Percentiles rank a stretch among this genome's conserved stretches.
phyloP scores from a whole-genome alignment of 2,113 vertebrate genomes.

The Sinocyclocheilus grahami region DNA sequence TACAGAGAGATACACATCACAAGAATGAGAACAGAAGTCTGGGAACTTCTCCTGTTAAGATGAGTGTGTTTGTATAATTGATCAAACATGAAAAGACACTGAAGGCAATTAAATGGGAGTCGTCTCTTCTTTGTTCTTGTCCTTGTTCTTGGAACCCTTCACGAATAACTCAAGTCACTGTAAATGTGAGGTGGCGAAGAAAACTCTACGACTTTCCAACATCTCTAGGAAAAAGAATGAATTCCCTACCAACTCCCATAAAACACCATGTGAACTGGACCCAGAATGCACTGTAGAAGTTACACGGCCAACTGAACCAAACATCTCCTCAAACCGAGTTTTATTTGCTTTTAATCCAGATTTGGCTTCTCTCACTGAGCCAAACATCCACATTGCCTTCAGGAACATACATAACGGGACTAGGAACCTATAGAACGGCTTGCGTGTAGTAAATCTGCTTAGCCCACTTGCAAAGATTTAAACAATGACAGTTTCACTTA shows the following conservation, averaged over 20 bases:
- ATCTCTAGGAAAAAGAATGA: conserved; percentile 21
- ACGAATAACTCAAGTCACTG: not conserved
- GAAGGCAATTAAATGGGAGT: not conserved
- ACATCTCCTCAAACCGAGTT: not conserved
- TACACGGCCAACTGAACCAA: not conserved
- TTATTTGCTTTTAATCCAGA: conserved; percentile 7
- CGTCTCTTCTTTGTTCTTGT: not conserved
- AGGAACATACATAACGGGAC: conserved; percentile 60
- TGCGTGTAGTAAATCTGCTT: not conserved
- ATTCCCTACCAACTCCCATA: conserved; percentile 7
- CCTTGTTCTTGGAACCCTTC: not conserved
- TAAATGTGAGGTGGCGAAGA: not conserved
- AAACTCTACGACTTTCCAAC: not conserved
- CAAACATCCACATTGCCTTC: not conserved
- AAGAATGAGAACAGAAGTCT: not conserved
- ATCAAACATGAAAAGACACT: not conserved
- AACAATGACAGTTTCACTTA: not conserved
- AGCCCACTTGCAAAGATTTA: not conserved
- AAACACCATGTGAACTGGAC: conserved; percentile 28
- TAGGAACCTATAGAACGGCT: conserved; percentile 55
- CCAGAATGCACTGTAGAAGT: not conserved
- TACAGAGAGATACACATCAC: conserved; percentile 56
- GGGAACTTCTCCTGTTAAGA: not conserved
- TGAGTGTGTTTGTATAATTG: not conserved
- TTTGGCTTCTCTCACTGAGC: not conserved